These are phyloP conservation scores for Zaprionus camerounensis DNA, from an alignment of 1,140 invertebrate genomes.

Conservation along the genomic window DNA sequence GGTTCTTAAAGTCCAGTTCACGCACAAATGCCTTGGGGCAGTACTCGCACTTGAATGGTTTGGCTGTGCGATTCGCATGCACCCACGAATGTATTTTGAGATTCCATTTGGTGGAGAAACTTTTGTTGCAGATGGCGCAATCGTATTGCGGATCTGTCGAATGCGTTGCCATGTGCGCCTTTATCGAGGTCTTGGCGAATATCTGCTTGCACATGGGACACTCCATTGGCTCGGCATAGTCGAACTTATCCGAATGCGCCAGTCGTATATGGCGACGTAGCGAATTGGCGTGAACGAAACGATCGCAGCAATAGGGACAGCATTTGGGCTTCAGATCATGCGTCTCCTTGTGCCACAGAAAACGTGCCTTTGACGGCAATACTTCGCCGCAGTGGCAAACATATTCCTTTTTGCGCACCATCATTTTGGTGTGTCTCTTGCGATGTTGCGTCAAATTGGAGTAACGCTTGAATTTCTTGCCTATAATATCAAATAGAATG, in stretches of 20 bases:
- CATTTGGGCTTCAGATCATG: slow-evolving; percentile 93
- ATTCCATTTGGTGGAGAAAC: slow-evolving; percentile 95
- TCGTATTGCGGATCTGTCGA: slow-evolving; percentile 90
- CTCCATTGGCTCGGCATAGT: slow-evolving; percentile 89
- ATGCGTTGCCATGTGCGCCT: slow-evolving; percentile 90
- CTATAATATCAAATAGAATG: slow-evolving; percentile 23
- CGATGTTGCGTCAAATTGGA: slow-evolving; percentile 94
- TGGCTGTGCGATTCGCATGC: slow-evolving; percentile 92
- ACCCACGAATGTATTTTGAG: slow-evolving; percentile 94
- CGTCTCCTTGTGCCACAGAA: slow-evolving; percentile 93
- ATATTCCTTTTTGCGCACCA: slow-evolving; percentile 90
- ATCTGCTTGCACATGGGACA: slow-evolving; percentile 92
- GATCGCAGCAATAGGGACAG: slow-evolving; percentile 92
- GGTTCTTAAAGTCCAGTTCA: slow-evolving; percentile 91
- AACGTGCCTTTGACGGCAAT: slow-evolving; percentile 92
- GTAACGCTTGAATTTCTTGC: slow-evolving; percentile 91
- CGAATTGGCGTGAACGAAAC: slow-evolving; percentile 92
- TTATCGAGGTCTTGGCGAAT: slow-evolving; percentile 91
- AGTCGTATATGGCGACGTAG: slow-evolving; percentile 92
- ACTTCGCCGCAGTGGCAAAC: slow-evolving; percentile 92
- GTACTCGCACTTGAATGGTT: slow-evolving; percentile 93
- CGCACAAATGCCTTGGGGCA: slow-evolving; percentile 93
- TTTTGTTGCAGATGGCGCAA: slow-evolving; percentile 93
- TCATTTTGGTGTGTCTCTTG: slow-evolving; percentile 88
- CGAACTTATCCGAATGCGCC: slow-evolving; percentile 91